phyloP scores from a whole-genome alignment of 2,888 invertebrate genomes.

The Troilus luridus region DNA sequence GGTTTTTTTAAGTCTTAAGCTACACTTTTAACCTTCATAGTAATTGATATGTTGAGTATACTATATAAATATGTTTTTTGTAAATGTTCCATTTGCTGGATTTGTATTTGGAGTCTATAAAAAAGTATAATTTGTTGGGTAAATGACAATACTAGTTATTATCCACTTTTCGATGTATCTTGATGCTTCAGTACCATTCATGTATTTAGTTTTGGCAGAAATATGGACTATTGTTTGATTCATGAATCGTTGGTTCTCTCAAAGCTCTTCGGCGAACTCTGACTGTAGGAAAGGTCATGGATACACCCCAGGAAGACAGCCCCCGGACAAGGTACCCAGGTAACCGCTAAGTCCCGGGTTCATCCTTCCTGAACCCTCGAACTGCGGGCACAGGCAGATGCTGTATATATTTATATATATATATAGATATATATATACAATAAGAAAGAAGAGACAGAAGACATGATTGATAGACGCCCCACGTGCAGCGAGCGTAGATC shows the following conservation, averaged over 20 bases:
- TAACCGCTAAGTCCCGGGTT: too few relatives aligned
- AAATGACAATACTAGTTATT: too few relatives aligned
- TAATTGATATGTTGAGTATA: too few relatives aligned
- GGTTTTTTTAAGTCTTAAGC: too few relatives aligned
- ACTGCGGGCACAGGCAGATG: not conserved
- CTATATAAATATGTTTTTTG: too few relatives aligned
- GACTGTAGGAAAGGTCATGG: conserved; percentile 10
- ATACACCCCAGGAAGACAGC: not conserved
- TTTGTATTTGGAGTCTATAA: too few relatives aligned
- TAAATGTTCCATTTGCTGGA: too few relatives aligned
- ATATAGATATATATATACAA: not conserved
- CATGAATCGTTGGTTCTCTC: not conserved
- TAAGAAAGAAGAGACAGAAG: not conserved
- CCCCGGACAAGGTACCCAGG: not conserved
- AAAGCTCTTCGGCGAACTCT: not conserved
- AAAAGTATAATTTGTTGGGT: too few relatives aligned
- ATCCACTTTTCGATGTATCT: not conserved
- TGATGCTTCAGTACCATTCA: not conserved
- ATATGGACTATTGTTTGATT: not conserved
- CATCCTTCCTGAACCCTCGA: too few relatives aligned
- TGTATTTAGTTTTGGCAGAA: not conserved
- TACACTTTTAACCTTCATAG: too few relatives aligned
- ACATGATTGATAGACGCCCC: conserved; percentile 47
- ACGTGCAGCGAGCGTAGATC: conserved; percentile 48
- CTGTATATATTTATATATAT: not conserved